Evolutionary conservation across 1,140 invertebrate genomes (phyloP).

Genomic region (Hylaeus volcanicus): DNA sequence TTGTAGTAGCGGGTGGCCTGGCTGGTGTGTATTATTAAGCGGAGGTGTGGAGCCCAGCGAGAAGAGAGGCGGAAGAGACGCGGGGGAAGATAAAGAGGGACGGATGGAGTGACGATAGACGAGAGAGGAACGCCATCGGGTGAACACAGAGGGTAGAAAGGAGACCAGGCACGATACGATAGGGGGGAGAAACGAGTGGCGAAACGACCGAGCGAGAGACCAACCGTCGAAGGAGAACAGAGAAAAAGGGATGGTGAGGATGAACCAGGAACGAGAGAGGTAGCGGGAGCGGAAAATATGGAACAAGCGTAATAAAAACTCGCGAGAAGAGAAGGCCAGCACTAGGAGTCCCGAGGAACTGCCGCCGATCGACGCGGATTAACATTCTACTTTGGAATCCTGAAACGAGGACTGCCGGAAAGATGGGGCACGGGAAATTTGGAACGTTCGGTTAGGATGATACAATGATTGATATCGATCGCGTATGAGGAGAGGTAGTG

Average conservation of each 20-base stretch:
- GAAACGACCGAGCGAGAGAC: slow-evolving; percentile 9
- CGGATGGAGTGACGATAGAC: slow-evolving; percentile 27
- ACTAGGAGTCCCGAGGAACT: slow-evolving; percentile 1
- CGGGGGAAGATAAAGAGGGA: slow-evolving; percentile 36
- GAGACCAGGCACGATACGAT: slow-evolving; percentile 45
- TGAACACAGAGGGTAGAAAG: slow-evolving; percentile 36
- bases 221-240: slow-evolving; percentile 30
- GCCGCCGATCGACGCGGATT: slow-evolving; percentile 31
- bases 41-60: slow-evolving; percentile 67
- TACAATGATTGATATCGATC: no score
- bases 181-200: slow-evolving; percentile 14
- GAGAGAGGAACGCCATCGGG: slow-evolving; percentile 35
- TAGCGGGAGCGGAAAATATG: slow-evolving; percentile 52
- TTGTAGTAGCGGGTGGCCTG: slow-evolving; percentile 68
- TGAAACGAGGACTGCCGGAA: no score
- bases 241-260: slow-evolving; percentile 7
- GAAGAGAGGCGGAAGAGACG: neutral
- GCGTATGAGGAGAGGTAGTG: no score
- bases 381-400: neutral
- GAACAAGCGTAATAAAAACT: slow-evolving; percentile 67
- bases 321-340: slow-evolving; percentile 4
- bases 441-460: no score
- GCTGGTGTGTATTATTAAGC: slow-evolving; percentile 77
- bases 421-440: no score
- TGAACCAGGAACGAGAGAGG: neutral